Base-by-base conservation (phyloP, 1,140 invertebrate genomes). In the Drosophila kepulauana region DNA sequence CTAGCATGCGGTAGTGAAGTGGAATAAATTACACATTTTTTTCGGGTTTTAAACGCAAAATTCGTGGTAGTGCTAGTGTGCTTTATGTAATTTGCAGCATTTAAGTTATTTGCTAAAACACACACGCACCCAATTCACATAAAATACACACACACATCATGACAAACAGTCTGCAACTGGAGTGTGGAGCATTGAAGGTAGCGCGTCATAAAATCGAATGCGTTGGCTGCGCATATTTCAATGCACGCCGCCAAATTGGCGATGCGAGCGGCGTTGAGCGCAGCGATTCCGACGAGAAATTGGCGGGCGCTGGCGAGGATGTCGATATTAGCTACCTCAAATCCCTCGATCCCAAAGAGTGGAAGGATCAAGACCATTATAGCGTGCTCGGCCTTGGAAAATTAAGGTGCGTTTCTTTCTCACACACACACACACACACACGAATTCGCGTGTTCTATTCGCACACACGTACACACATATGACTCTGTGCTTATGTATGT, bases 281-380 rank as follows among this genome's bases (percentile, higher is more conserved):
- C 5, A 89, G 88, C 56, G 85, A 91, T 13, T 89, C 81, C 51
- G 86, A 92, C 56, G 88, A 89, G 51, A 91, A 91, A 64, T 61
- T 85, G 59, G 74, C 78, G 75, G 72, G 78, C 45, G 80, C 78
- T 45, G 82, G 92, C 63, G 95, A 96, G 74, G 96, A 97, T 79
- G 97, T 97, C 76, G 96, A 99, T 93, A 95, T 98, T 3, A 94
- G 95, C 61, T 98, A 97, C 91, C 93, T 99, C 20, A 94, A 97
- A 75, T 97, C 96, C 35, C 94, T 99, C 59, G 97, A 99, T 93
- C 98, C 98, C n/a, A 98, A 97, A 91, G 96, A 98, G 88, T 99
- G 98, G 98, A 99, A 99, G 94, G 95, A 98, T 88, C 98, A 99
- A 94, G 98, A 99, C 93, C 98, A 99, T 93, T 99, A 99, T 93